Evolutionary conservation across 2,888 invertebrate genomes (phyloP).

Genomic region (Hipparchia semele): DNA sequence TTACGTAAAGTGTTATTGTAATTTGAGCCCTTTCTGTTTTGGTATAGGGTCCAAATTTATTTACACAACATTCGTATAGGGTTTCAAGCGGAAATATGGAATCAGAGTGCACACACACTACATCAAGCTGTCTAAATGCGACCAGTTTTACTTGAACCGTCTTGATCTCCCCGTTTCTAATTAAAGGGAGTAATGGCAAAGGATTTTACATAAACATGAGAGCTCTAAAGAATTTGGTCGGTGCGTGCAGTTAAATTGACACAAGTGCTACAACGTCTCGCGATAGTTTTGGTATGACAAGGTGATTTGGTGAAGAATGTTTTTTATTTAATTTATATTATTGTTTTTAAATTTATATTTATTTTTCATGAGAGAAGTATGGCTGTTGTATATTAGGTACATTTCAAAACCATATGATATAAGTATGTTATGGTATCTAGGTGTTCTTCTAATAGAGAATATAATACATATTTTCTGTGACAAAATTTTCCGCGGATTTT

Average conservation of each 20-base stretch:
- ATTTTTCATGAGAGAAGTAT: no score
- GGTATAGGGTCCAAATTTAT: slow-evolving; percentile 52
- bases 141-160: slow-evolving; percentile 60
- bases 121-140: slow-evolving; percentile 62
- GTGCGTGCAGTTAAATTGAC: slow-evolving; percentile 70
- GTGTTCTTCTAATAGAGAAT: no score
- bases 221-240: slow-evolving; percentile 61
- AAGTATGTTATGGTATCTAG: no score
- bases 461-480: no score
- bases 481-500: no score
- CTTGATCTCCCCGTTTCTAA: slow-evolving; percentile 48
- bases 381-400: no score
- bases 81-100: slow-evolving; percentile 75
- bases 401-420: no score
- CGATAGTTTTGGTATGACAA: slow-evolving; percentile 62
- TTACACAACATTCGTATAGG: slow-evolving; percentile 54
- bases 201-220: slow-evolving; percentile 50
- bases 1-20: slow-evolving; percentile 31
- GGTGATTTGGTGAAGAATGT: slow-evolving; percentile 44
- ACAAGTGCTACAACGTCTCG: slow-evolving; percentile 73
- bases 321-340: not conserved
- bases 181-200: slow-evolving; percentile 42
- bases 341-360: not conserved
- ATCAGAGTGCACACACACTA: slow-evolving; percentile 66
- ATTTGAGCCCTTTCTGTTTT: slow-evolving; percentile 43